A percentile compares a stretch with the other conserved stretches of the same genome.
Evolutionary conservation across 2,888 invertebrate genomes (phyloP).

Genomic region (Leucania comma): DNA sequence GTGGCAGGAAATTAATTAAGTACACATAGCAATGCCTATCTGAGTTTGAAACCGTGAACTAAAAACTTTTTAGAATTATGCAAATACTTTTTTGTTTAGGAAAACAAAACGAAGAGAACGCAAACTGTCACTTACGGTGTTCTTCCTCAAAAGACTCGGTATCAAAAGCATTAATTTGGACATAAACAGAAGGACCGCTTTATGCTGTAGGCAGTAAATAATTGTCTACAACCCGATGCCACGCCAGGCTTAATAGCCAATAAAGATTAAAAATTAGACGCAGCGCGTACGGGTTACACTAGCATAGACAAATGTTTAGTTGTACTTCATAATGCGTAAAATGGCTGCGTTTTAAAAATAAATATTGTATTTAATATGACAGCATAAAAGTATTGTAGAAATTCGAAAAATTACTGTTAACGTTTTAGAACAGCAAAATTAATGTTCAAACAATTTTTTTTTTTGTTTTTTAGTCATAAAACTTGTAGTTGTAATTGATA

Average conservation of each 20-base stretch:
- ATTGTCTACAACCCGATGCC: constrained; percentile 57
- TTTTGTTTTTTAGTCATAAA: constrained; percentile 7
- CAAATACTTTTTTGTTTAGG: too few relatives aligned
- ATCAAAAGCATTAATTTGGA: constrained; percentile 19
- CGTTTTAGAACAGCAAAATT: not conserved
- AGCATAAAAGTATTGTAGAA: not conserved
- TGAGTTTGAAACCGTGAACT: too few relatives aligned
- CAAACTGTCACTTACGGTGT: too few relatives aligned
- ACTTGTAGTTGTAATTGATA: constrained; percentile 7
- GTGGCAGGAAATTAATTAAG: too few relatives aligned
- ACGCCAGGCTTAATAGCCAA: constrained; percentile 70
- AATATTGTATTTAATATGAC: not conserved
- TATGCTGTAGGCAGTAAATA: constrained; percentile 66
- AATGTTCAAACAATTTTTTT: not conserved
- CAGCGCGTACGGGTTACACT: constrained; percentile 22
- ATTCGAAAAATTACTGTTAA: constrained; percentile 21
- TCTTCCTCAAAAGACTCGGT: not conserved
- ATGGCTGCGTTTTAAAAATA: constrained; percentile 2
- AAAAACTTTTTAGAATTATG: too few relatives aligned
- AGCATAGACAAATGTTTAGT: constrained; percentile 46
- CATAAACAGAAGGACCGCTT: constrained; percentile 63
- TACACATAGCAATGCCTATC: too few relatives aligned
- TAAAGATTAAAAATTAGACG: constrained; percentile 71
- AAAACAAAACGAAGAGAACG: too few relatives aligned
- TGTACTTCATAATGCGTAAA: constrained; percentile 27